Conservation (phyloP, 2,888 invertebrate species). For the Ophion ellenae region DNA sequence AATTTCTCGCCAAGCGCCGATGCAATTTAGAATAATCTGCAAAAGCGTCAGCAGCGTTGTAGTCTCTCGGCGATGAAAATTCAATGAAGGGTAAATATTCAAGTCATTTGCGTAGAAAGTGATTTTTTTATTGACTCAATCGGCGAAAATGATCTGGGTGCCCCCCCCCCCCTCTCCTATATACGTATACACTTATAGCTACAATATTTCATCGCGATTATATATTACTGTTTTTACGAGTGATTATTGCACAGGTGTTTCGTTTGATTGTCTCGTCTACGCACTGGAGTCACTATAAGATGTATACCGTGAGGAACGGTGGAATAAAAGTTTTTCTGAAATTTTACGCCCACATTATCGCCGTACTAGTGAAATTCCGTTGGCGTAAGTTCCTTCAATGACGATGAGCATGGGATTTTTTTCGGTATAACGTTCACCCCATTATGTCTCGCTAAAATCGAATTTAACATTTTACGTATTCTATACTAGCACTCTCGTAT, state of each 20-base stretch:
- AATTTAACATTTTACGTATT: not conserved
- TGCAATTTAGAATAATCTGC: too few relatives aligned
- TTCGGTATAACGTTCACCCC: not conserved
- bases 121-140: slow-evolving; percentile 41
- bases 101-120: slow-evolving; percentile 51
- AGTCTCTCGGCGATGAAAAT: not conserved
- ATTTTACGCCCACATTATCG: not conserved
- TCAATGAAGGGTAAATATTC: not conserved
- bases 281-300: slow-evolving; percentile 13
- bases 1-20: too few relatives aligned
- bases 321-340: not conserved
- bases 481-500: slow-evolving; percentile 24
- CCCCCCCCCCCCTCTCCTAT: slow-evolving; percentile 5
- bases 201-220: slow-evolving; percentile 35
- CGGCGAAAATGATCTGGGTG: slow-evolving; percentile 17
- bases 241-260: slow-evolving; percentile 57
- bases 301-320: slow-evolving; percentile 13
- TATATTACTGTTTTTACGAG: slow-evolving; percentile 20
- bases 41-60: too few relatives aligned
- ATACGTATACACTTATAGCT: slow-evolving; percentile 1
- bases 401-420: not conserved
- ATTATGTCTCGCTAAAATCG: slow-evolving; percentile 28
- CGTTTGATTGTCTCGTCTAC: slow-evolving; percentile 62
- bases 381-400: not conserved
- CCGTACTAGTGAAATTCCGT: not conserved